Base-by-base conservation (phyloP, 2,888 invertebrate genomes). In the Chaetogeoica ovagalla region DNA sequence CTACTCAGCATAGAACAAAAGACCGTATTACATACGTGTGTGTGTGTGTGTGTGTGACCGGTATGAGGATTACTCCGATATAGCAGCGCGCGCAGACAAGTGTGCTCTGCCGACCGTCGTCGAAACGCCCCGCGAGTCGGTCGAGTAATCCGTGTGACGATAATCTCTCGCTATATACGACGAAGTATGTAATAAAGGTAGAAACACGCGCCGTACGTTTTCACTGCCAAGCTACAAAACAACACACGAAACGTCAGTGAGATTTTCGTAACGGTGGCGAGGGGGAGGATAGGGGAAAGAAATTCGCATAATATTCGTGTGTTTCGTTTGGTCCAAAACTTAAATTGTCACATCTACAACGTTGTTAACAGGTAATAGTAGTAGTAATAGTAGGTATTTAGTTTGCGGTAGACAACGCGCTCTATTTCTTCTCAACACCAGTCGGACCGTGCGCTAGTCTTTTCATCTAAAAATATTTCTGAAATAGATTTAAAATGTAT, bases 101-200 rank as follows among this genome's bases (percentile, higher is more conserved):
- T 75, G 65, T 70, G 77, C 68, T 69, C 39, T 52, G 62, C 60
- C 60, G 77, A 77, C 30, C 30, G 30, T 30, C 70, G n/a, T n/a
- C 77, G 62, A 70, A 77, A 70, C 21, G 48, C 9, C 23, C 21
- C 55, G 52, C 52, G 77, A 77, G 60, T 52, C 69, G 59, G 59
- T 37, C 37, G 48, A 62, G 70, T 77, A 77, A 70, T 70, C 77
- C 77, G 77, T n/a, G 62, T 48, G 62, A 63, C 77, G 77, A 77
- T 77, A 77, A 77, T 77, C 77, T 70, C 62, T 63, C 7, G 2
- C 17, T 19, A 7, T 62, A 21, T 6, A 43, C 43, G 7, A 17
- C 21, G n/a, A 52, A 2, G 19, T 57, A 57, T n/a, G 19, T 57
- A 57, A 59, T 9, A 59, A 21, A 19, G 55, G 19, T 55, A 55